These are phyloP conservation scores for Charaxes varanes DNA, from an alignment of 1,140 invertebrate genomes.

Conservation along the genomic window DNA sequence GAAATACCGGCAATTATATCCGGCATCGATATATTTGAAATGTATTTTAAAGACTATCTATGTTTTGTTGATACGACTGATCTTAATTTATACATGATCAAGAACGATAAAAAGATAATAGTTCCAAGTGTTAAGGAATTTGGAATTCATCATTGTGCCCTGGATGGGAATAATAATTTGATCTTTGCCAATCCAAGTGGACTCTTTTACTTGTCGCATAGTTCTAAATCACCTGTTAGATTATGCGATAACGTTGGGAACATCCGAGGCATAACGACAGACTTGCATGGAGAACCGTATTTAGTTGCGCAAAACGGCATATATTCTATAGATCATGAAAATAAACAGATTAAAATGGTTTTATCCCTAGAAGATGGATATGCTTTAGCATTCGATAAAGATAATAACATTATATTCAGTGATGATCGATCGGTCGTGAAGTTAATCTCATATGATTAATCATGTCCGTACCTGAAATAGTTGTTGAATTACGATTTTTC, in stretches of 20 bases:
- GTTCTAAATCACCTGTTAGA: conserved; percentile 13
- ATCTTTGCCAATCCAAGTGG: conserved; percentile 31
- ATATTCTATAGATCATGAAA: conserved; percentile 25
- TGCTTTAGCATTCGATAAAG: conserved; percentile 36
- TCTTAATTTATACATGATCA: conserved; percentile 25
- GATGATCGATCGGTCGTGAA: conserved; percentile 31
- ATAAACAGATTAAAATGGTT: conserved; percentile 16
- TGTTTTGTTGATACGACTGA: conserved; percentile 40
- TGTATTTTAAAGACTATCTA: conserved; percentile 30
- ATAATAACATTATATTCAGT: conserved; percentile 39
- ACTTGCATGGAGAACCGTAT: conserved; percentile 23
- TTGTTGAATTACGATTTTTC: too few species aligned
- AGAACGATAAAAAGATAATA: conserved; percentile 16
- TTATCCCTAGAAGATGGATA: conserved; percentile 28
- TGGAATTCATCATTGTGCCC: conserved; percentile 33
- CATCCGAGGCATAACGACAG: conserved; percentile 29
- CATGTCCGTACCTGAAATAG: too few species aligned
- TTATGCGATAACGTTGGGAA: conserved; percentile 19
- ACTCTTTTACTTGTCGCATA: conserved; percentile 23
- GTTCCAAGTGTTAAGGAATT: conserved; percentile 25
- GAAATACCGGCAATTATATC: conserved; percentile 22
- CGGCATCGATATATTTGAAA: conserved; percentile 37
- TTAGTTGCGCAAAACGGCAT: conserved; percentile 34
- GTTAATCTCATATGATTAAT: conserved; percentile 7
- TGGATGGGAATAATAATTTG: conserved; percentile 26